Evolutionary conservation across 1,140 invertebrate genomes (phyloP), one percentile per base, ranked within the genome.

Genomic region (Apis dorsata): DNA sequence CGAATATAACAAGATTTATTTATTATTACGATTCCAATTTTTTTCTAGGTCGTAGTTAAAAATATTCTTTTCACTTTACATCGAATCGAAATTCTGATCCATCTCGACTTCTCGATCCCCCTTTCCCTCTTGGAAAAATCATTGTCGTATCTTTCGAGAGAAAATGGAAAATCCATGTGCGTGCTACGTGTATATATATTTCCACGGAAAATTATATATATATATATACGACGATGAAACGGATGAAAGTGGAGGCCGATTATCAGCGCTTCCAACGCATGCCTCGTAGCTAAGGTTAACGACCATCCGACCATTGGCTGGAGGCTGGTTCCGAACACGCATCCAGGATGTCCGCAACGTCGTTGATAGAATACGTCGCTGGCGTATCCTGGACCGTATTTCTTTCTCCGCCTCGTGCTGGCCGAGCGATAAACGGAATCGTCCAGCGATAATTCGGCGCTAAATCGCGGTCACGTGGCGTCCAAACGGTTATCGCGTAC

Each of bases 341-440:
- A 85, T 89, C 79, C 90, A 91, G 90, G 90, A 91, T 91, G 90
- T 91, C 90, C 90, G 90, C 87, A 84, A 85, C 81, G 82, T 3
- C 34, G 34, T 44, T 70, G 87, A 91, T 90, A 91, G 85, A 85
- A 73, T 24, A 79, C 84, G 86, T 84, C 88, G 85, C 72, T 79
- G 63, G 34, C 66, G 74, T 90, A 90, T 90, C 89, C 87, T 89
- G 87, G 81, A 4, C 53, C 66, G 44, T 44, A 59, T 83, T 81
- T 65, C 70, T 87, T 76, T 74, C 74, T 78, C 73, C 55, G 60
- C 19, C 77, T 44, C 62, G 55, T 63, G 49, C 21, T 55, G 71
- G 44, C 44, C 66, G 59, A 51, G 85, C 72, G 72, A 74, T 74
- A 87, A 84, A 24, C 51, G 0, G 62, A 34, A 68, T 79, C 71